Percentiles rank a stretch among this genome's conserved stretches.
Conservation (phyloP, 1,140 invertebrate genomes). For the Tigriopus japonicus region DNA sequence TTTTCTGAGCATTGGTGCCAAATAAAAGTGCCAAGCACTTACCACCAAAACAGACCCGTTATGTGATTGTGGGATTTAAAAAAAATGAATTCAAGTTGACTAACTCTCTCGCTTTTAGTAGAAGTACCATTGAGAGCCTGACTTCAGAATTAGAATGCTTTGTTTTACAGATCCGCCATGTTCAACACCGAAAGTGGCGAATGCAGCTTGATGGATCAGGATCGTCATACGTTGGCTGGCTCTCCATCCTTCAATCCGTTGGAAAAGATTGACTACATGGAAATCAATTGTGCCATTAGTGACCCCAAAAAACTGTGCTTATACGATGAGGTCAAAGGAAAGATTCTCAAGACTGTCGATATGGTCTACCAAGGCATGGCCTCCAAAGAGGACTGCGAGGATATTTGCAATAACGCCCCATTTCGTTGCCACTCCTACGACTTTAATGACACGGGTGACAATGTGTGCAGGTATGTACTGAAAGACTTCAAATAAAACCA, state of each 20-base stretch:
- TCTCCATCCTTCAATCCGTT: conserved; percentile 18
- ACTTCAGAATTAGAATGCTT: too few species aligned
- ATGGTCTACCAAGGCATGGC: conserved; percentile 40
- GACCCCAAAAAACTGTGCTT: conserved; percentile 42
- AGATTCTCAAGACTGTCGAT: conserved; percentile 80
- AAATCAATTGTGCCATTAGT: conserved; percentile 33
- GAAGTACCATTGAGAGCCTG: too few species aligned
- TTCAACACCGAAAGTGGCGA: conserved; percentile 26
- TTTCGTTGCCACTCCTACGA: conserved; percentile 76
- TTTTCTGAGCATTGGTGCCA: too few species aligned
- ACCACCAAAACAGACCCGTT: too few species aligned
- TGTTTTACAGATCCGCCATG: conserved; percentile 26
- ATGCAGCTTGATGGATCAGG: conserved; percentile 30
- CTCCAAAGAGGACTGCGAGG: conserved; percentile 30
- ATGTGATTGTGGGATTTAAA: too few species aligned
- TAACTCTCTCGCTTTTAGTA: too few species aligned
- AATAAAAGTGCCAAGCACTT: too few species aligned
- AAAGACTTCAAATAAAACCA: neutral
- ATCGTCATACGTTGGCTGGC: conserved; percentile 26
- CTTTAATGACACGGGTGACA: conserved; percentile 74
- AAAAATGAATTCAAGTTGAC: too few species aligned
- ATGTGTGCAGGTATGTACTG: conserved; percentile 50
- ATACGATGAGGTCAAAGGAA: conserved; percentile 65
- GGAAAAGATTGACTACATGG: conserved; percentile 20
- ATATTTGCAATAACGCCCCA: conserved; percentile 66